These are phyloP conservation scores for Cebidichthys violaceus DNA, from an alignment of 2,113 vertebrate species.

Conservation along the genomic window DNA sequence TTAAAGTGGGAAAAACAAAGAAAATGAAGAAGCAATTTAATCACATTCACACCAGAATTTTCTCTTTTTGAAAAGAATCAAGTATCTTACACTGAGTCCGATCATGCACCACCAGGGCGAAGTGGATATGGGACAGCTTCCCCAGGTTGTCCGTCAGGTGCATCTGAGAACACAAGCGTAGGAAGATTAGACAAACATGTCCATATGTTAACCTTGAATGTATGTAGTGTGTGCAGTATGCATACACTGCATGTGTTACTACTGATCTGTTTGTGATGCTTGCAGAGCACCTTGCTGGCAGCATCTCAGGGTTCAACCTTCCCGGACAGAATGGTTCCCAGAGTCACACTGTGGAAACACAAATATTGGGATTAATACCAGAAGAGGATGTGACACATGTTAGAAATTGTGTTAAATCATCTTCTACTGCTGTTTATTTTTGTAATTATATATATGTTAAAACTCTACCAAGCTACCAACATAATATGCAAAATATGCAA, in stretches of 20 bases:
- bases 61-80: too few species aligned
- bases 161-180: neutral
- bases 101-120: too few species aligned
- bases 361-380: neutral
- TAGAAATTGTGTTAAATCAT: neutral
- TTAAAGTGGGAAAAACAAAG: too few species aligned
- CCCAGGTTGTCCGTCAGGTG: too few species aligned
- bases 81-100: too few species aligned
- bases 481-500: too few species aligned
- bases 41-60: too few species aligned
- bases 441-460: too few species aligned
- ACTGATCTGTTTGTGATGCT: constrained; percentile 89
- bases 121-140: too few species aligned
- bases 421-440: neutral
- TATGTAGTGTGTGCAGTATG: neutral
- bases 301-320: constrained; percentile 88
- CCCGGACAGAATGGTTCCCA: constrained; percentile 90
- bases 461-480: too few species aligned
- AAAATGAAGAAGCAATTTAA: too few species aligned
- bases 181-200: neutral
- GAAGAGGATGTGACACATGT: neutral
- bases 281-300: constrained; percentile 87
- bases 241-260: neutral
- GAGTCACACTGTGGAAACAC: constrained; percentile 83
- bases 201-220: neutral